Base-by-base conservation (phyloP, 1,140 invertebrate species). In the Drosophila auraria region DNA sequence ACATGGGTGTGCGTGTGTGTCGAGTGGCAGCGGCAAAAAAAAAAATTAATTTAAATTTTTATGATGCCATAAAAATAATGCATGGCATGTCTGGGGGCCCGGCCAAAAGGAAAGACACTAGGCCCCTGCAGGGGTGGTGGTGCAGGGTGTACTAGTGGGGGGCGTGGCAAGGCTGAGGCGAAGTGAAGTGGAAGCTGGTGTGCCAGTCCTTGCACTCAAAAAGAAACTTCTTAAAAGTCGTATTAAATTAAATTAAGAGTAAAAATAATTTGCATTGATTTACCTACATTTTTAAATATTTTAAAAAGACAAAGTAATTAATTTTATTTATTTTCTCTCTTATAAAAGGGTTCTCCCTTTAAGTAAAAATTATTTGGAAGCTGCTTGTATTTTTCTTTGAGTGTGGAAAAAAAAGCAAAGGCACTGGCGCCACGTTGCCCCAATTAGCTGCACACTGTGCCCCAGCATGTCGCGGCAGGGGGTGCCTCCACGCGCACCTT, bases 31-130 rank as follows among this genome's bases (percentile, higher is more conserved):
- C 38, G 73, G 60, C 45, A 49, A 72, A 57, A 15, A 80, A 83
- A 80, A 84, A 84, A 84, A 84, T 86, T 81, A 86, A 84, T 84
- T 84, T 84, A 86, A 86, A 84, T 86, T 86, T 84, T 81, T 84
- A 86, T 86, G 78, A 84, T 86, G 82, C 82, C 74, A 86, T 84
- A 84, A 84, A 86, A 84, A 86, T 84, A 84, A 86, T 74, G 82
- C 82, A 86, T 78, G 82, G 82, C 82, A 78, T 86, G 69, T 78
- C 80, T 71, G 36, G 40, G 45, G 27, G 60, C 57, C 53, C 47
- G 9, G 44, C 45, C 30, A 45, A 59, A 47, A 40, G 53, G 33
- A 53, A 33, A 58, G 50, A 44, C 38, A 20, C 54, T n/a, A 12
- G 33, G 36, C 45, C 5, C 17, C 15, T 9, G 1, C 7, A n/a